Percentiles rank a stretch among this genome's conserved stretches.
phyloP scores from a whole-genome alignment of 2,888 invertebrate genomes.

The Drosophila melanosoma region DNA sequence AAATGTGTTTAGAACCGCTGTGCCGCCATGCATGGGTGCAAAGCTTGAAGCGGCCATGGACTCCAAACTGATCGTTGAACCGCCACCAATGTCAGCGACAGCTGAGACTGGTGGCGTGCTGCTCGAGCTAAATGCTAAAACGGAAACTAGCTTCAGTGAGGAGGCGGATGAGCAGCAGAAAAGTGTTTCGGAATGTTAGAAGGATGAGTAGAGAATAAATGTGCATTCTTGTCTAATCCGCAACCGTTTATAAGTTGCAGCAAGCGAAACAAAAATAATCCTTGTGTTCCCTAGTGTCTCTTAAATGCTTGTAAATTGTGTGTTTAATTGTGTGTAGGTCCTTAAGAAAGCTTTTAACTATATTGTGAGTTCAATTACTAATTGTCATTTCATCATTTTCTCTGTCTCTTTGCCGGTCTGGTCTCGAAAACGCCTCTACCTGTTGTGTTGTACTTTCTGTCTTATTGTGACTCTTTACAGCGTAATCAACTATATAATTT shows the following conservation, averaged over 20 bases:
- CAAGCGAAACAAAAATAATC: neutral
- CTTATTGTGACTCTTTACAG: conserved; percentile 66
- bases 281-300: conserved; percentile 15
- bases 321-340: conserved; percentile 23
- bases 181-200: conserved; percentile 69
- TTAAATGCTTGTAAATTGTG: conserved; percentile 20
- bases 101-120: conserved; percentile 51
- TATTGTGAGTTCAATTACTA: conserved; percentile 15
- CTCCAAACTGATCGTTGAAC: conserved; percentile 73
- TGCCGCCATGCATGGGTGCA: conserved; percentile 77
- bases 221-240: conserved; percentile 29
- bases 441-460: conserved; percentile 40
- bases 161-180: conserved; percentile 25
- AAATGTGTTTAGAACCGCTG: conserved; percentile 80
- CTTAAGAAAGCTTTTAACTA: neutral
- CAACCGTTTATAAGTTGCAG: neutral
- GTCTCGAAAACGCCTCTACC: conserved; percentile 27
- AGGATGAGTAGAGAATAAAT: conserved; percentile 69
- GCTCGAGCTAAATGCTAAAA: conserved; percentile 43
- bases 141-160: conserved; percentile 21
- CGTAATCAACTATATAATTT: conserved; percentile 81
- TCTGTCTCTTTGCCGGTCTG: conserved; percentile 68
- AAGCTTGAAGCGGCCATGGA: conserved; percentile 68
- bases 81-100: conserved; percentile 59
- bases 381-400: conserved; percentile 33